Evolutionary conservation across 2,113 vertebrate species (phyloP), one percentile per base, ranked within the genome.

Genomic region (Peromyscus leucopus): DNA sequence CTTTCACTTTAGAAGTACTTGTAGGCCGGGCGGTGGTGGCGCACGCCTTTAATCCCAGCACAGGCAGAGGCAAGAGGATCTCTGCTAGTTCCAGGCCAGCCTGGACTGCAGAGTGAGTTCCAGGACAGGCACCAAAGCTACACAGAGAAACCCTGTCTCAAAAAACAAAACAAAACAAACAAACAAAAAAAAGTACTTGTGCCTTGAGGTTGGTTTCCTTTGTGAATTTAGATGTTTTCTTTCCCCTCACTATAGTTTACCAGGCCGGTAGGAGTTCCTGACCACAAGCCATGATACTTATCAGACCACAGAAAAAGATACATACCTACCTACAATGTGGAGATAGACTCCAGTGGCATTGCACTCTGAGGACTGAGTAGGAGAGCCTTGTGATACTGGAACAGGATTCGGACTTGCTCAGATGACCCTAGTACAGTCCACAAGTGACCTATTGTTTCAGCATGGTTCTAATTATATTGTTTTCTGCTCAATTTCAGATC

Each of bases 401-500:
- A 57, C 24, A n/a, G 0, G 6, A 46, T 74, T 2, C 57, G 59
- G 31, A 57, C 71, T 28, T 8, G 11, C 48, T 93, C 78, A 42
- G n/a, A 72, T 92, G 86, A 74, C n/a, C 33, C 71, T 85, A 85
- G 65, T 39, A 24, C 67, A 71, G 57, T 51, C 5, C 36, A 51
- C 17, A 87, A 4, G 12, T 63, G 36, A 39, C 9, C 39, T 48
- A 16, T 36, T 61, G 7, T 74, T 36, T 69, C 31, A 67, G 16
- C 2, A 1, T 48, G 13, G 17, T 59, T 95, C 51, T 97, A 82
- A 93, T 33, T 28, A 2, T 26, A 75, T 48, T 87, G 21, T 88
- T 87, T 94, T 55, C 33, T 71, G 76, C 55, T 89, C n/a, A 55
- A 93, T 94, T 97, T 89, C 92, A 97, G 94, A 76, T 97, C 39